Evolutionary conservation across 2,113 vertebrate genomes (phyloP).

Genomic region (Corvus moneduloides): DNA sequence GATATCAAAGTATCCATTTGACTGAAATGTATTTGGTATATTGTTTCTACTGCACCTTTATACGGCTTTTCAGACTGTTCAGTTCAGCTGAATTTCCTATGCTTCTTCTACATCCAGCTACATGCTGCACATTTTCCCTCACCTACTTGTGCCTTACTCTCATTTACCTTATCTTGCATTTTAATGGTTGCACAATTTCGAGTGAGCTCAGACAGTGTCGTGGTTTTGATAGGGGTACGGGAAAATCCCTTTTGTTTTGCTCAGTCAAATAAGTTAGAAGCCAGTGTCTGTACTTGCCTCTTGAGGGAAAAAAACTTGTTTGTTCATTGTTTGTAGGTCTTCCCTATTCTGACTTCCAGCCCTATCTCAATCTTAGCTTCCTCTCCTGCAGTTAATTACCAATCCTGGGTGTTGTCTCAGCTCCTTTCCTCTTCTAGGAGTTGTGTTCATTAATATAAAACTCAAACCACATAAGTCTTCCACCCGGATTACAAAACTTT

Average conservation of each 20-base stretch:
- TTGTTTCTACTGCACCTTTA: background rate
- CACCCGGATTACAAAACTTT: background rate
- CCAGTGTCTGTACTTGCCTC: background rate
- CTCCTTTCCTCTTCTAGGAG: background rate
- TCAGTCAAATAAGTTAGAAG: background rate
- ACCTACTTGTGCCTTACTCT: background rate
- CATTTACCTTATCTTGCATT: background rate
- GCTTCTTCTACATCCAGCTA: background rate
- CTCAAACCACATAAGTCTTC: background rate
- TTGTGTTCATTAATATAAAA: background rate
- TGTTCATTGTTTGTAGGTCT: background rate
- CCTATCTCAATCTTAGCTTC: background rate
- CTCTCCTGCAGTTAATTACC: background rate
- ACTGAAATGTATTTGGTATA: background rate
- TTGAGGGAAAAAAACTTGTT: background rate
- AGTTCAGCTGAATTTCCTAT: background rate
- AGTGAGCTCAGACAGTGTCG: background rate
- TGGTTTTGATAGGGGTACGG: background rate
- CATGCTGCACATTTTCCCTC: background rate
- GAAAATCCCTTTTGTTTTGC: background rate
- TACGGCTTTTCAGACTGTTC: background rate
- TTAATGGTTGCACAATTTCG: background rate
- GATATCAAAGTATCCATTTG: background rate
- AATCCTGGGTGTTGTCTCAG: background rate
- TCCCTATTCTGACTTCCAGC: background rate